phyloP scores from a whole-genome alignment of 92 coral and sea anemone species.

The Blastomussa wellsi region DNA sequence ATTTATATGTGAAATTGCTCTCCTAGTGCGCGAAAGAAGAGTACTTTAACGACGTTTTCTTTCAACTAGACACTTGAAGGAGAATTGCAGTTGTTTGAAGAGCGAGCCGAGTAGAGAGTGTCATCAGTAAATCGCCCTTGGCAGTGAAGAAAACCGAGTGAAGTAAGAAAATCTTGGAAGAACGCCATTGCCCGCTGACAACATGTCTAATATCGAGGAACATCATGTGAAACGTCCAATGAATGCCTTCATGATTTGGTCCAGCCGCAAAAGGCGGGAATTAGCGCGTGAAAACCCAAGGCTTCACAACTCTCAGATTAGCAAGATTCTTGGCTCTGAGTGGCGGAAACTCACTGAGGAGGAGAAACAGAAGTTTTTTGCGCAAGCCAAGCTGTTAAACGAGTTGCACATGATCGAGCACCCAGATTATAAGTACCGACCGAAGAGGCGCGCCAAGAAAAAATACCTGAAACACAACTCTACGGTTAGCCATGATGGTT shows the following conservation, averaged over 20 bases:
- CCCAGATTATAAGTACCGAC: constrained; percentile 87
- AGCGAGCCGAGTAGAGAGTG: not conserved
- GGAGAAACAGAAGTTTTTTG: constrained; percentile 82
- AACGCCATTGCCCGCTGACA: not conserved
- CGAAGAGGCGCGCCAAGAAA: constrained; percentile 72
- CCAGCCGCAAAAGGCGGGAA: constrained; percentile 79
- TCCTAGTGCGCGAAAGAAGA: not conserved
- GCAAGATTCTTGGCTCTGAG: constrained; percentile 84
- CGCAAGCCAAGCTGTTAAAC: constrained; percentile 83
- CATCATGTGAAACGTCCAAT: constrained; percentile 79
- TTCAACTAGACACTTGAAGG: not conserved
- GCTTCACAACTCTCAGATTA: constrained; percentile 86
- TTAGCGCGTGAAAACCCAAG: constrained; percentile 78
- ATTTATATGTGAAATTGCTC: not conserved
- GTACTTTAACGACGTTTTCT: not conserved
- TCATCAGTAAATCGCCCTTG: not conserved
- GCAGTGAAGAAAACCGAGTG: not conserved
- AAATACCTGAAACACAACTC: constrained; percentile 44
- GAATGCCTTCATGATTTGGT: constrained; percentile 94
- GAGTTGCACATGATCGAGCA: constrained; percentile 89
- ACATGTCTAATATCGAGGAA: constrained; percentile 4
- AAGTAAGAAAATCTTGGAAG: not conserved
- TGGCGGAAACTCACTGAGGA: constrained; percentile 63
- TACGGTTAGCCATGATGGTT: not conserved
- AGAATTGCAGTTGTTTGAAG: not conserved